phyloP scores from a whole-genome alignment of 2,797 vertebrate species.

The Neoniphon sammara region DNA sequence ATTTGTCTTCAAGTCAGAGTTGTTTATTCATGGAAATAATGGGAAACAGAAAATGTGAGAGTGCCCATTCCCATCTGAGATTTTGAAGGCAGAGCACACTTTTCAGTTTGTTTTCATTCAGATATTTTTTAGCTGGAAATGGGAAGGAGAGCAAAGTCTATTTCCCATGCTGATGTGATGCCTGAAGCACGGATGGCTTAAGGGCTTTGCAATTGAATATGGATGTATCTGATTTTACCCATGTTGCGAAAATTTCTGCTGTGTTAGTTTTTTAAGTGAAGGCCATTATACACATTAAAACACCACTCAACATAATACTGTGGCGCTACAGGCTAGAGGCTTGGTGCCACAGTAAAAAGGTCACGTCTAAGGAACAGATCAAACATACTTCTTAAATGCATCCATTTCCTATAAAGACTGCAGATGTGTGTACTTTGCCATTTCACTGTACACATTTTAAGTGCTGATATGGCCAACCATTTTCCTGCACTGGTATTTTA shows the following conservation, averaged over 20 bases:
- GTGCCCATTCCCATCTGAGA: neutral
- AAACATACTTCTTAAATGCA: constrained; percentile 52
- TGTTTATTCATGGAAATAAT: neutral
- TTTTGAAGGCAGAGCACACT: neutral
- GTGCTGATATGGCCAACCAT: constrained; percentile 62
- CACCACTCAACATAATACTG: constrained; percentile 16
- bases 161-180: constrained; percentile 39
- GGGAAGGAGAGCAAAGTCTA: neutral
- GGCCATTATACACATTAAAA: constrained; percentile 62
- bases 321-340: constrained; percentile 29
- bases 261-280: constrained; percentile 59
- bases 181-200: constrained; percentile 28
- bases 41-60: neutral
- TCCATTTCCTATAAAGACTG: constrained; percentile 43
- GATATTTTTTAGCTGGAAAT: constrained; percentile 7
- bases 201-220: constrained; percentile 59
- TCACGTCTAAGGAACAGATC: constrained; percentile 35
- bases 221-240: constrained; percentile 63
- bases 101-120: neutral
- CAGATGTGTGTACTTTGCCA: constrained; percentile 60
- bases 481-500: constrained; percentile 65
- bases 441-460: constrained; percentile 40
- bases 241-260: constrained; percentile 64
- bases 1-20: neutral
- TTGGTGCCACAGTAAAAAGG: constrained; percentile 47